These are phyloP conservation scores for Cynopterus brachyotis DNA, from an alignment of 2,113 vertebrate genomes.

Conservation along the genomic window DNA sequence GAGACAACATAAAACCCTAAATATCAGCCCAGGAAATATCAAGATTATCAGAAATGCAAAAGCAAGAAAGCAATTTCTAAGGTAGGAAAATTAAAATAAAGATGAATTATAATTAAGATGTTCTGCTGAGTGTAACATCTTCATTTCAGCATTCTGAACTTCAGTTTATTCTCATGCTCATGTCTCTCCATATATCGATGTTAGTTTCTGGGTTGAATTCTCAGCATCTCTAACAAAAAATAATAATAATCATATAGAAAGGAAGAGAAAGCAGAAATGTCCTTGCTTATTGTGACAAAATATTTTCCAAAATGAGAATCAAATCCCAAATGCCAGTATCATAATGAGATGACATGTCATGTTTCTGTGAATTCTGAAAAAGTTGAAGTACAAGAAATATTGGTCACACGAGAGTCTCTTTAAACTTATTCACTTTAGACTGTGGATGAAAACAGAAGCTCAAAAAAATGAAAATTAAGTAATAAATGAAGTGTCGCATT, in stretches of 20 bases:
- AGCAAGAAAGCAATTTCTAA: neutral
- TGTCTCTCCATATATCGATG: neutral
- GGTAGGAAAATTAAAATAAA: neutral
- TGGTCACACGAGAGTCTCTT: neutral
- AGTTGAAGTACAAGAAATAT: conserved; percentile 6
- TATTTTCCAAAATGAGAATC: conserved; percentile 12
- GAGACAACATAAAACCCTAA: neutral
- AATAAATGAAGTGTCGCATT: conserved; percentile 38
- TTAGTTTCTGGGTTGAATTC: neutral
- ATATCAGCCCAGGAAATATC: conserved; percentile 7
- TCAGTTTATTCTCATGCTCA: neutral
- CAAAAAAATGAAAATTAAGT: conserved; percentile 49
- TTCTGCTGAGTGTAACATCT: neutral
- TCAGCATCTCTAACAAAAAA: neutral
- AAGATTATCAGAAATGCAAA: neutral
- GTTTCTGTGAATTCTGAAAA: conserved; percentile 25
- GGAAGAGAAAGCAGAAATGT: neutral
- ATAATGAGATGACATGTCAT: neutral
- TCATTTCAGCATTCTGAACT: neutral
- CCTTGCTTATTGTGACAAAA: neutral
- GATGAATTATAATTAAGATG: conserved; percentile 24
- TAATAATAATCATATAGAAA: neutral
- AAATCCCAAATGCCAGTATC: neutral
- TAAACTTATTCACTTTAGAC: neutral
- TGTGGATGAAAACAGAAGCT: neutral